Percentiles rank a stretch among this genome's conserved stretches.
Evolutionary conservation across 2,797 vertebrate species (phyloP).

Genomic region (Argya squamiceps): DNA sequence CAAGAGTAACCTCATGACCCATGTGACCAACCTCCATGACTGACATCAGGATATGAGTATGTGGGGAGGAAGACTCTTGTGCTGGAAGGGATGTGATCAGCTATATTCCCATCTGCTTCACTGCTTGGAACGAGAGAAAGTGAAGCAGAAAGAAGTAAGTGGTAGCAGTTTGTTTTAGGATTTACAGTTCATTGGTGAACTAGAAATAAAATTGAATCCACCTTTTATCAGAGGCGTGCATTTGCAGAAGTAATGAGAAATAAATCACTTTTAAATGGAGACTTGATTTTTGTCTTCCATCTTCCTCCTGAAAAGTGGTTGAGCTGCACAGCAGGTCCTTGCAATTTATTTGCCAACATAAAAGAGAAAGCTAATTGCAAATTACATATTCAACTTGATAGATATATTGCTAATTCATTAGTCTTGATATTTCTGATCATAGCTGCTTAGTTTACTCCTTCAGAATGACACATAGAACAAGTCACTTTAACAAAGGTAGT

Average conservation of each 20-base stretch:
- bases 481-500: neutral
- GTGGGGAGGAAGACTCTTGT: neutral
- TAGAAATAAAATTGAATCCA: neutral
- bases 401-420: neutral
- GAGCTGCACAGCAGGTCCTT: neutral
- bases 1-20: rapidly evolving
- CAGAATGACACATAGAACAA: neutral
- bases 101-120: neutral
- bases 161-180: neutral
- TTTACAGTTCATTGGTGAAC: neutral
- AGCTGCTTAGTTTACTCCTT: neutral
- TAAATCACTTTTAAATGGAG: neutral
- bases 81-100: neutral
- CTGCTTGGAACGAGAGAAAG: neutral
- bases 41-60: neutral
- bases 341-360: neutral
- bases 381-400: neutral
- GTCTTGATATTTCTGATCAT: neutral
- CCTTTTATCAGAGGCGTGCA: rapidly evolving
- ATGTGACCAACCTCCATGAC: rapidly evolving
- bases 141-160: neutral
- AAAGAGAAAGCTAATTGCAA: neutral
- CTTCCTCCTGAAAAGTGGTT: neutral
- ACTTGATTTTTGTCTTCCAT: neutral
- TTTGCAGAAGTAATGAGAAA: neutral